Evolutionary conservation across 2,113 vertebrate species (phyloP).

Genomic region (Leptobrachium ailaonicum): DNA sequence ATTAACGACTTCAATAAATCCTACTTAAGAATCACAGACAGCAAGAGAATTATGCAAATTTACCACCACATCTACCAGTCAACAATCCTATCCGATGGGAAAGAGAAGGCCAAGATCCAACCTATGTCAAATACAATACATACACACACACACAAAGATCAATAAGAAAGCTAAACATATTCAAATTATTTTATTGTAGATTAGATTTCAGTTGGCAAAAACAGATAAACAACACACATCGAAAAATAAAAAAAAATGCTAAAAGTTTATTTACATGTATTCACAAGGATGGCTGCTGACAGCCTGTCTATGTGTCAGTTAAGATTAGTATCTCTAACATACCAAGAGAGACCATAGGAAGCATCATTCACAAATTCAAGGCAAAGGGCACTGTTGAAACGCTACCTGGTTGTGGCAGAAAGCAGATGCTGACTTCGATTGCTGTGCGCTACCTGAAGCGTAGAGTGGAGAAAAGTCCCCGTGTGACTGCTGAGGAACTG

Average conservation of each 20-base stretch:
- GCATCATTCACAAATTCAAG: too few relatives aligned
- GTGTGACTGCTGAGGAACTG: too few relatives aligned
- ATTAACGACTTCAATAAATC: conserved; percentile 79
- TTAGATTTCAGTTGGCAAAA: background rate
- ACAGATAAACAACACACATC: background rate
- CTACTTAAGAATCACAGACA: conserved; percentile 71
- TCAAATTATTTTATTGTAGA: conserved; percentile 7
- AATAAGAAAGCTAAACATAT: background rate
- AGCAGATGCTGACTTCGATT: too few relatives aligned
- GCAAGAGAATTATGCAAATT: conserved; percentile 76
- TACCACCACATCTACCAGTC: conserved; percentile 54
- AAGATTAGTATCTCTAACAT: background rate
- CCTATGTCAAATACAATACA: too few relatives aligned
- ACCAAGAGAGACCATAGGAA: too few relatives aligned
- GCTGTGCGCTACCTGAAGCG: too few relatives aligned
- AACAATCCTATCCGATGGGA: background rate
- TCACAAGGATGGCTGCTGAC: background rate
- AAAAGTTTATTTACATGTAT: conserved; percentile 14
- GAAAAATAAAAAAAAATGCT: background rate
- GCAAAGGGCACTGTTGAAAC: too few relatives aligned
- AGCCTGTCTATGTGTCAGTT: background rate
- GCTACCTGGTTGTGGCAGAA: too few relatives aligned
- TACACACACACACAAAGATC: too few relatives aligned
- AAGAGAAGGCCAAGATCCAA: background rate
- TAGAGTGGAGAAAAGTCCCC: too few relatives aligned